Conservation (phyloP, 1,140 invertebrate genomes). For the Calycopis cecrops region DNA sequence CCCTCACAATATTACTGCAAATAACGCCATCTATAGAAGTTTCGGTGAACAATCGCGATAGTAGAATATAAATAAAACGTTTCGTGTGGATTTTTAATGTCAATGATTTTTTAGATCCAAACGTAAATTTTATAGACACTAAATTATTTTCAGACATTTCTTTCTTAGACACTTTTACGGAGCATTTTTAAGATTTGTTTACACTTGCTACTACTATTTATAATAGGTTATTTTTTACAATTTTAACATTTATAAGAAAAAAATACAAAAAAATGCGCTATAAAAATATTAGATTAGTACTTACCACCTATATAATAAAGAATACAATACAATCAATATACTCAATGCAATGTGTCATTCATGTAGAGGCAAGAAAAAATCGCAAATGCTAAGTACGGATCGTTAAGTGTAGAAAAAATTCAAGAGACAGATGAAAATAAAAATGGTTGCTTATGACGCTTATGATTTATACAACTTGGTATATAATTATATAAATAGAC, state of each 20-base stretch:
- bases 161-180: slow-evolving; percentile 5
- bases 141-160: slow-evolving; percentile 9
- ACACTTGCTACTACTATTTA: slow-evolving; percentile 2
- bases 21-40: slow-evolving; percentile 2
- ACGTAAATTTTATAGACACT: neutral
- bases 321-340: too few relatives aligned
- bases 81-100: too few relatives aligned
- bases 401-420: too few relatives aligned
- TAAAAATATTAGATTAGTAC: slow-evolving; percentile 3
- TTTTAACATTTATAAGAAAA: slow-evolving; percentile 1
- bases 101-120: too few relatives aligned
- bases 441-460: too few relatives aligned
- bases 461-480: too few relatives aligned
- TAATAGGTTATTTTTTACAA: slow-evolving; percentile 10
- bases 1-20: neutral
- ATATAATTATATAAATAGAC: too few relatives aligned
- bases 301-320: neutral
- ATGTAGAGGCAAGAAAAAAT: too few relatives aligned
- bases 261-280: neutral
- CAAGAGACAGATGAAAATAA: too few relatives aligned
- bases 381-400: too few relatives aligned
- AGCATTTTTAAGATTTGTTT: neutral
- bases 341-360: neutral
- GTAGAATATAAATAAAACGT: too few relatives aligned
- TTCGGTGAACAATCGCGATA: too few relatives aligned